Evolutionary conservation across 1,140 invertebrate species (phyloP).

Genomic region (Maniola jurtina): DNA sequence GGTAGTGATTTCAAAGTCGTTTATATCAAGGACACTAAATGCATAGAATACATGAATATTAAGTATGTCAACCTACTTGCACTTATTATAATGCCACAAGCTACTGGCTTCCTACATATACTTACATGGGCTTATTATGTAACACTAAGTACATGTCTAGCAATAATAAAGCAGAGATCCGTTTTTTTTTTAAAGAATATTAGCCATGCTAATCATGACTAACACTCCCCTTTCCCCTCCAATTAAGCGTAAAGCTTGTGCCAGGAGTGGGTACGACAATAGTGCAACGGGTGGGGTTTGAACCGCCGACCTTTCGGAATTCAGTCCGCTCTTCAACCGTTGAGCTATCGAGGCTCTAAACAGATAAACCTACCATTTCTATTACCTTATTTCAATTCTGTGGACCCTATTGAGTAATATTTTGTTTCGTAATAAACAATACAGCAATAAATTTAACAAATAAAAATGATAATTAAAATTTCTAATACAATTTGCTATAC

Average conservation of each 20-base stretch:
- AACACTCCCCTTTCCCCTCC: too few relatives aligned
- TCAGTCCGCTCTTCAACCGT: too few relatives aligned
- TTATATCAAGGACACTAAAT: neutral
- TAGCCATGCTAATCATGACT: too few relatives aligned
- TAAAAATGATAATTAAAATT: neutral
- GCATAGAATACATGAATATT: conserved; percentile 1
- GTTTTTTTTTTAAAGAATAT: neutral
- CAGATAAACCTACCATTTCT: too few relatives aligned
- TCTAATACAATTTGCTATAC: neutral
- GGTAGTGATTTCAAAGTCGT: neutral
- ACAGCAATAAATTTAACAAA: neutral
- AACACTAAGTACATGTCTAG: neutral
- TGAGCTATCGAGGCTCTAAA: too few relatives aligned
- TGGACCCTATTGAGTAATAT: neutral
- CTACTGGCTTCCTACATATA: neutral
- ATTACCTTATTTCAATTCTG: too few relatives aligned
- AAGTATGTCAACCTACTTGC: neutral
- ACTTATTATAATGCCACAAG: neutral
- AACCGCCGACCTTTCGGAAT: too few relatives aligned
- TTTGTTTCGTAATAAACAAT: conserved; percentile 2
- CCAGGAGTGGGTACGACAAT: too few relatives aligned
- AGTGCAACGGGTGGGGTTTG: too few relatives aligned
- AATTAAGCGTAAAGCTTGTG: too few relatives aligned
- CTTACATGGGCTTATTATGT: neutral
- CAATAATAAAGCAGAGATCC: neutral